Evolutionary conservation across 1,140 invertebrate species (phyloP).

Genomic region (Anagrus nilaparvatae): DNA sequence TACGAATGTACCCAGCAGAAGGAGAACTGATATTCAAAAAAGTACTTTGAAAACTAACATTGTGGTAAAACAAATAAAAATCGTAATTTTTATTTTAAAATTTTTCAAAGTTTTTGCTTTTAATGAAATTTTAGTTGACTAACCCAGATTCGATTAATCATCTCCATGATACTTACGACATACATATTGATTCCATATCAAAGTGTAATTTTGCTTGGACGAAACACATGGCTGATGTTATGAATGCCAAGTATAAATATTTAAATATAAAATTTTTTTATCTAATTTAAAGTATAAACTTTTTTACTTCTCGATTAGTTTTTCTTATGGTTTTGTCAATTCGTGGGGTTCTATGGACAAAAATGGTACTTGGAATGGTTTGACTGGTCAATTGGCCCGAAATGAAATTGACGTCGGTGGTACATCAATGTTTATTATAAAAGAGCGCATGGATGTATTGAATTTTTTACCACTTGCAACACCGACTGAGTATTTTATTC

Average conservation of each 20-base stretch:
- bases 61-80: constrained; percentile 22
- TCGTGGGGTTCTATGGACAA: constrained; percentile 47
- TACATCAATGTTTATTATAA: constrained; percentile 50
- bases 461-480: constrained; percentile 53
- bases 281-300: too few species aligned
- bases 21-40: constrained; percentile 22
- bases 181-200: constrained; percentile 50
- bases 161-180: constrained; percentile 48
- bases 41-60: constrained; percentile 26
- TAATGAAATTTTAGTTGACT: constrained; percentile 34
- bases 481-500: constrained; percentile 35
- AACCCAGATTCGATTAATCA: constrained; percentile 50
- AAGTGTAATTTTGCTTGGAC: constrained; percentile 52
- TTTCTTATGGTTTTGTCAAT: constrained; percentile 40
- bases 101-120: background rate
- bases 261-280: too few species aligned
- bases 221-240: constrained; percentile 42
- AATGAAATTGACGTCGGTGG: constrained; percentile 53
- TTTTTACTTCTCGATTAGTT: too few species aligned
- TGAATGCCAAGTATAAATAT: constrained; percentile 48
- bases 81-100: background rate
- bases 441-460: constrained; percentile 46
- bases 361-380: constrained; percentile 49
- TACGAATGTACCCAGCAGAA: constrained; percentile 17
- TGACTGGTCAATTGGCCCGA: constrained; percentile 50